Percentiles rank a stretch among this genome's conserved stretches.
phyloP scores from a whole-genome alignment of 2,113 vertebrate species.

The Sakesphorus luctuosus region DNA sequence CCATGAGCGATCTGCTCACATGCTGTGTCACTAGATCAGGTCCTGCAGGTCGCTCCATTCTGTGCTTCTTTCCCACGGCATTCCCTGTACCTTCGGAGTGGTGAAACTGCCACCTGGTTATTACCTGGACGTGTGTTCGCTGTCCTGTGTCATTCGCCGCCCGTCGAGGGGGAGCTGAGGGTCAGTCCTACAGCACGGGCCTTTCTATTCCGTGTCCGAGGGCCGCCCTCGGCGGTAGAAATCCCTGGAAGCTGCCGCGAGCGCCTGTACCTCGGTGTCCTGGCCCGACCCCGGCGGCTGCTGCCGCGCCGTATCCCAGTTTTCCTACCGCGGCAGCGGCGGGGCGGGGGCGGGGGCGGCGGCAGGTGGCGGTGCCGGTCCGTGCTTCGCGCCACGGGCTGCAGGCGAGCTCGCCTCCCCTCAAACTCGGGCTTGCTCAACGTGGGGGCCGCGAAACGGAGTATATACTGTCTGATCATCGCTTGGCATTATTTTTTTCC shows the following conservation, averaged over 20 bases:
- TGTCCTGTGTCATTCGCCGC: too few species aligned
- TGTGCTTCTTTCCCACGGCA: neutral
- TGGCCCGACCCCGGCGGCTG: neutral
- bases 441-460: neutral
- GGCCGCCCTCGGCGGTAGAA: neutral
- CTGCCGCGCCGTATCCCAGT: neutral
- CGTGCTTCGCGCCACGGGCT: neutral
- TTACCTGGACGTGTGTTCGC: rapidly evolving
- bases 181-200: too few species aligned
- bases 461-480: neutral
- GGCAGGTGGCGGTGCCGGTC: conserved; percentile 63
- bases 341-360: neutral
- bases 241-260: neutral
- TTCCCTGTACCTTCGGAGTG: neutral
- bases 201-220: neutral
- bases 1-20: rapidly evolving
- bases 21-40: neutral
- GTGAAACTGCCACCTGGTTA: neutral
- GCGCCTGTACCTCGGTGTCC: neutral
- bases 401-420: neutral
- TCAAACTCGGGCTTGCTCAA: neutral
- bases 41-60: neutral
- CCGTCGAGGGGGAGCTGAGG: neutral
- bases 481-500: neutral
- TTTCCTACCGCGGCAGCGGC: rapidly evolving